These are phyloP conservation scores for Tringa solitaria DNA, from an alignment of 2,113 vertebrate genomes.

Conservation along the genomic window DNA sequence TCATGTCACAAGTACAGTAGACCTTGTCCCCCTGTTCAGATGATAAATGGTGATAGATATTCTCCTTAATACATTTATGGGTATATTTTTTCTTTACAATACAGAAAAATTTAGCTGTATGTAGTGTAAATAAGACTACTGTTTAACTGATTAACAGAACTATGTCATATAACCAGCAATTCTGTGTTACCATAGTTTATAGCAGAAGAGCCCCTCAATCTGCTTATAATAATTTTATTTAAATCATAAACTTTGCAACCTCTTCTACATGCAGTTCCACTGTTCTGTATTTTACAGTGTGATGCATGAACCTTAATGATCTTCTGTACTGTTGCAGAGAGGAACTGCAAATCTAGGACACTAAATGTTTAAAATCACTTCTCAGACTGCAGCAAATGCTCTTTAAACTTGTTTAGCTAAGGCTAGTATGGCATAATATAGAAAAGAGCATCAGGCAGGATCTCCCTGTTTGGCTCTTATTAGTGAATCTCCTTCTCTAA, in stretches of 20 bases:
- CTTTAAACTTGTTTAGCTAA: not conserved
- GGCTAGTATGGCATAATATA: not conserved
- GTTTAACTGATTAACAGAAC: conserved; percentile 7
- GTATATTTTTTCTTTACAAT: conserved; percentile 17
- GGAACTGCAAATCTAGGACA: conserved; percentile 64
- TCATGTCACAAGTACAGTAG: conserved; percentile 21
- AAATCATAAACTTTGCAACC: conserved; percentile 35
- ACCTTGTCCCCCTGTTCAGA: conserved; percentile 35
- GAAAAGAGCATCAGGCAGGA: not conserved
- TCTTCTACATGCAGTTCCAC: conserved; percentile 17
- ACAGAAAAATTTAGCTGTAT: conserved; percentile 27
- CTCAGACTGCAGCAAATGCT: not conserved
- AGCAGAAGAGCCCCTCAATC: not conserved
- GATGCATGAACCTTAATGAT: conserved; percentile 45
- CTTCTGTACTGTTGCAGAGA: conserved; percentile 36
- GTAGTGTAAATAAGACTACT: conserved; percentile 40
- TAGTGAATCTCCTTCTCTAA: not conserved
- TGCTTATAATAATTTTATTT: conserved; percentile 32
- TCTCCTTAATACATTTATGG: conserved; percentile 45
- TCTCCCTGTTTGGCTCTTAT: not conserved
- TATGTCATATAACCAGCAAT: not conserved
- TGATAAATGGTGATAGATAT: conserved; percentile 58
- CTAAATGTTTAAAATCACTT: conserved; percentile 25
- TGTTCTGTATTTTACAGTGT: conserved; percentile 40
- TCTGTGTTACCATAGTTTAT: not conserved